Percentiles rank a stretch among this genome's conserved stretches.
Conservation (phyloP, 2,888 invertebrate species). For the Nemoura dubitans region DNA sequence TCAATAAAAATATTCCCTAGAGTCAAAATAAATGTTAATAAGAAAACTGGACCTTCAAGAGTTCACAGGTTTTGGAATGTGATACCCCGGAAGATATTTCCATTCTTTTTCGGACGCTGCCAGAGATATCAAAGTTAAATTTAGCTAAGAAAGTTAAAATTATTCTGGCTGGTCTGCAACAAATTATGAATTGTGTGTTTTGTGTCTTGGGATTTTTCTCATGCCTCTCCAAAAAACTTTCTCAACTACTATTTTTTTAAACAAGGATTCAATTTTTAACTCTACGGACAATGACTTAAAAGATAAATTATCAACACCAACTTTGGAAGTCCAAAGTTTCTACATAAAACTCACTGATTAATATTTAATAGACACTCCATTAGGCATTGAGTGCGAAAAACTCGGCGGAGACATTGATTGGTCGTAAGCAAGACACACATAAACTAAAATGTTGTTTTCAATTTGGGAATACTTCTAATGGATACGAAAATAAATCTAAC, state of each 20-base stretch:
- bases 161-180: neutral
- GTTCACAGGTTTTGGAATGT: neutral
- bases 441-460: slow-evolving; percentile 18
- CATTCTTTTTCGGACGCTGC: neutral
- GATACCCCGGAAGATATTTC: neutral
- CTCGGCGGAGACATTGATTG: neutral
- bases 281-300: neutral
- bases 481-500: slow-evolving; percentile 22
- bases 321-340: neutral
- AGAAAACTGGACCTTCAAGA: neutral
- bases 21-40: slow-evolving; percentile 31
- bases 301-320: neutral
- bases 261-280: neutral
- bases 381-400: neutral
- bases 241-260: neutral
- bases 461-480: slow-evolving; percentile 1
- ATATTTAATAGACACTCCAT: neutral
- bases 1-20: slow-evolving; percentile 25
- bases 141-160: neutral
- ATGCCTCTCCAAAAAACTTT: neutral
- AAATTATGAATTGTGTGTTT: neutral
- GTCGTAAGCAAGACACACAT: neutral
- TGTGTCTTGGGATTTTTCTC: neutral
- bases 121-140: neutral
- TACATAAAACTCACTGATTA: neutral